phyloP scores from a whole-genome alignment of 2,113 vertebrate genomes.

The Rhinoptilus africanus region DNA sequence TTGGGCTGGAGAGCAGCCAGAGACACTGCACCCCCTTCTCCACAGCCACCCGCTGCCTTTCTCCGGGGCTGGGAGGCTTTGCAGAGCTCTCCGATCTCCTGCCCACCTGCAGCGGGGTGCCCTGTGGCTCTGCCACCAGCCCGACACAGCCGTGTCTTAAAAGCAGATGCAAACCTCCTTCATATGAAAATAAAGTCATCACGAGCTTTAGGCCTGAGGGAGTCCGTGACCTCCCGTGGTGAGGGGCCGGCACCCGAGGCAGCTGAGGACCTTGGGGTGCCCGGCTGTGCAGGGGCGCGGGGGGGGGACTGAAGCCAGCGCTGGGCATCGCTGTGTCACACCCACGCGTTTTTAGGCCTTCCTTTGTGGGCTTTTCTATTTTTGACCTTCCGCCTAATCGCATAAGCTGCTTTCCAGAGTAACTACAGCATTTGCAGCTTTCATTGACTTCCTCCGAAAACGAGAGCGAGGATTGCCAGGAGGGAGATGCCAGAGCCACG shows the following conservation, averaged over 20 bases:
- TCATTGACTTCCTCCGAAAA: neutral
- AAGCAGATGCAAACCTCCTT: neutral
- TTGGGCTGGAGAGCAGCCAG: neutral
- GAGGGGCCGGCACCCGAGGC: neutral
- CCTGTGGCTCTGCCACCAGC: neutral
- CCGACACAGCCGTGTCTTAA: neutral
- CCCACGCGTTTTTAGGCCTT: neutral
- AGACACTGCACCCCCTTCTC: neutral
- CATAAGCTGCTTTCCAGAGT: constrained; percentile 26
- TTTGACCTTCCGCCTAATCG: neutral
- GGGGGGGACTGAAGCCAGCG: neutral
- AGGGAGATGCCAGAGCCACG: neutral
- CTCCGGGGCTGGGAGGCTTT: neutral
- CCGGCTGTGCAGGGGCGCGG: neutral
- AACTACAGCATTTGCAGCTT: constrained; percentile 9
- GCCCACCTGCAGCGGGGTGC: neutral
- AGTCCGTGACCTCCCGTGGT: neutral
- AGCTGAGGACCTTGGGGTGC: neutral
- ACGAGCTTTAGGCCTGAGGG: neutral
- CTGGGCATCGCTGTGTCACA: neutral
- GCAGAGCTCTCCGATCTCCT: neutral
- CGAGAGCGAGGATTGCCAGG: neutral
- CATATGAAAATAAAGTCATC: neutral
- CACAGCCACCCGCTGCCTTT: fast-evolving
- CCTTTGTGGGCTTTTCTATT: constrained; percentile 36